Base-by-base conservation (phyloP, 2,888 invertebrate genomes). In the Boloria selene region DNA sequence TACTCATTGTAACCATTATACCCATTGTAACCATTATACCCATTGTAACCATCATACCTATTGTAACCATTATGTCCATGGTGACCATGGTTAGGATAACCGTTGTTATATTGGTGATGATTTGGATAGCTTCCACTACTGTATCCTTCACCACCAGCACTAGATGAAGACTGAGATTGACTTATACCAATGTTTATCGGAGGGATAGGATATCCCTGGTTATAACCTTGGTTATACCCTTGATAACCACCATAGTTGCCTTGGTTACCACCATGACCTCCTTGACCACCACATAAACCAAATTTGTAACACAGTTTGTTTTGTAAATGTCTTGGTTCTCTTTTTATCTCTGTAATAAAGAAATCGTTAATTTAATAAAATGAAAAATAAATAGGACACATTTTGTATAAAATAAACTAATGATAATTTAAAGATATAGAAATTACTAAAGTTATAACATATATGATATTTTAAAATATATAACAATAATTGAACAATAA, bases 151-250 rank as follows among this genome's bases (percentile, higher is more conserved):
- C 87, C 85, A 0, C 86, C 90, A 14, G 84, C 80, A 42, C 84
- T 88, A 0, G 88, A 79, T 3, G 90, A 87, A 13, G 89, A 80
- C 69, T 92, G 92, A 0, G 92, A 90, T 69, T 91, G 92, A 61
- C 90, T 91, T 62, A 91, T 87, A 2, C 90, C 92, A 59, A 91
- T 91, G 74, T 90, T 90, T 65, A 91, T 86, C 4, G 88, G 85
- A 10, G 84, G 84, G 51, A 77, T 75, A 18, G 74, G 76, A 17
- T 73, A 69, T 42, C 80, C 81, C 56, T 77, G 79, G 59, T 83
- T 75, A 50, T 75, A 71, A 13, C 75, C 75, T 49, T 74, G 73
- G 18, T 62, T 64, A 44, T 64, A 60, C 16, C 64, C 70, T 38
- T 60, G 52, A 22, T 67, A 51, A 3, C 55, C 67, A 16, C 58